A percentile compares a stretch with the other conserved stretches of the same genome.
Conservation (phyloP, 2,113 vertebrate genomes). For the Peromyscus leucopus region DNA sequence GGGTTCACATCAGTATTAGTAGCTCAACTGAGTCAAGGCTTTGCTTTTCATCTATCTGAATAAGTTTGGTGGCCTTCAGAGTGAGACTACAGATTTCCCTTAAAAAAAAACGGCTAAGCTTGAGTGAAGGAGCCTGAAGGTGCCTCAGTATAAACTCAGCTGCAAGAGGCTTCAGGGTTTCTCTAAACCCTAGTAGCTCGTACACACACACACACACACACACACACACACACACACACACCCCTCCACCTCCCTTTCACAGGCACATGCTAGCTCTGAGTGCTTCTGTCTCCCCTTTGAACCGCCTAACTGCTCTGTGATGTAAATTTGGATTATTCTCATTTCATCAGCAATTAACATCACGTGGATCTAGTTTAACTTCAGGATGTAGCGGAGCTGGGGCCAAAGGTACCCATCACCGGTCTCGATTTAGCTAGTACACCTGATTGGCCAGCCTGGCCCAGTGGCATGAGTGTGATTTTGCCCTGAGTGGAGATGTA, state of each 20-base stretch:
- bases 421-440: background rate
- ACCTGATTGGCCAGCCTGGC: background rate
- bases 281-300: background rate
- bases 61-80: slow-evolving; percentile 18
- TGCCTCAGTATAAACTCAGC: background rate
- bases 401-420: fast-evolving
- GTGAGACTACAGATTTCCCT: slow-evolving; percentile 1
- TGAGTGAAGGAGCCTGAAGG: no score
- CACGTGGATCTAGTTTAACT: background rate
- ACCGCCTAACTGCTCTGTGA: background rate
- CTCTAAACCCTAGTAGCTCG: no score
- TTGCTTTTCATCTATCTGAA: slow-evolving; percentile 42
- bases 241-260: background rate
- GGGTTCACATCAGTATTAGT: slow-evolving; percentile 83
- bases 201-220: background rate
- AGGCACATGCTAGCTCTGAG: background rate
- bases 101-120: slow-evolving; percentile 3
- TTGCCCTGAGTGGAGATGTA: background rate
- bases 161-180: background rate
- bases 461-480: background rate
- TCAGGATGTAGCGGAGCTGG: background rate
- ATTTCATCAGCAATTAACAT: background rate
- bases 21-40: slow-evolving; percentile 24
- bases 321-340: background rate
- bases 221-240: background rate